Evolutionary conservation across 37 sponge, comb jelly and placozoan species (phyloP).

Genomic region (Axinella damicornis): DNA sequence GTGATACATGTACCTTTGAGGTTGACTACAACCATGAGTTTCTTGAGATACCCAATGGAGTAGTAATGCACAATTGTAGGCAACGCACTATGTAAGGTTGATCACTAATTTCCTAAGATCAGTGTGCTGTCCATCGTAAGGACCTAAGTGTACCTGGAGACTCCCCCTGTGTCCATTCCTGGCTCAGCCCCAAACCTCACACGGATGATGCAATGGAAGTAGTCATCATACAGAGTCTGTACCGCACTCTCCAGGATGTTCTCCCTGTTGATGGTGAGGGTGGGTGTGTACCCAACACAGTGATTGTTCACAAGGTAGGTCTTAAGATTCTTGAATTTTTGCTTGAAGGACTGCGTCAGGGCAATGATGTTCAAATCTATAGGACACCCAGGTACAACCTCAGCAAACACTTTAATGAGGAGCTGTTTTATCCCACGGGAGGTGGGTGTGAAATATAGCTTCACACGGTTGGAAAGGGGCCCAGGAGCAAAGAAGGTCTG

Average conservation of each 20-base stretch:
- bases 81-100: too few relatives aligned
- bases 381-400: conserved; percentile 20
- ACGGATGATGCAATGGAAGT: conserved; percentile 11
- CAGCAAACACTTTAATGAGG: not conserved
- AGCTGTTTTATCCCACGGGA: not conserved
- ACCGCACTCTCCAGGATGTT: conserved; percentile 59
- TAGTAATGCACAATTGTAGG: too few relatives aligned
- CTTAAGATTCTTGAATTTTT: conserved; percentile 19
- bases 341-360: not conserved
- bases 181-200: conserved; percentile 63
- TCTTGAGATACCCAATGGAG: too few relatives aligned
- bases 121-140: too few relatives aligned
- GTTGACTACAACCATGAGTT: too few relatives aligned
- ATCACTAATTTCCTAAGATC: too few relatives aligned
- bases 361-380: not conserved
- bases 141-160: conserved; percentile 45
- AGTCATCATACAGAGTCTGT: not conserved
- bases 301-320: not conserved
- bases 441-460: conserved; percentile 16
- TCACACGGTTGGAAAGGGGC: too few relatives aligned
- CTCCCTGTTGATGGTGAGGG: conserved; percentile 46
- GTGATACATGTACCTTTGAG: too few relatives aligned
- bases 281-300: conserved; percentile 40
- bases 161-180: conserved; percentile 75
- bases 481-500: too few relatives aligned